Conservation (phyloP, 2,113 vertebrate species). For the Hymenochirus boettgeri region DNA sequence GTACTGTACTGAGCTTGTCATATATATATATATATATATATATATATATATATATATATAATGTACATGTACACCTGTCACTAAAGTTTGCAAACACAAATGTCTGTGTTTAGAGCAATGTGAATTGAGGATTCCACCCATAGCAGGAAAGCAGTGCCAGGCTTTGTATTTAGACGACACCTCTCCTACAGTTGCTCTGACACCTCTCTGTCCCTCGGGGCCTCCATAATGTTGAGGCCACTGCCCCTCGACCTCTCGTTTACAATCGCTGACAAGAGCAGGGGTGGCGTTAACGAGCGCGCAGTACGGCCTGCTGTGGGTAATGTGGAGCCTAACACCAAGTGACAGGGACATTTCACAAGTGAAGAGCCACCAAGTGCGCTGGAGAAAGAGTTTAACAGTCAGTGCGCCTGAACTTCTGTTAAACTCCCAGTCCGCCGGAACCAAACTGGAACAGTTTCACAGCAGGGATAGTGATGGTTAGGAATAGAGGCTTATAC, state of each 20-base stretch:
- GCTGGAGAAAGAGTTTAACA: conserved; percentile 43
- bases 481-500: too few relatives aligned
- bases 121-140: too few relatives aligned
- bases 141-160: neutral
- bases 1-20: too few relatives aligned
- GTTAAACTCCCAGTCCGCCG: conserved; percentile 17
- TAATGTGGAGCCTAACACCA: conserved; percentile 43
- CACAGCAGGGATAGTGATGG: too few relatives aligned
- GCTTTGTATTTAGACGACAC: neutral
- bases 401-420: conserved; percentile 39
- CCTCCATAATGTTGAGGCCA: conserved; percentile 30
- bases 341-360: conserved; percentile 44
- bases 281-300: conserved; percentile 40
- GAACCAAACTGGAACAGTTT: neutral
- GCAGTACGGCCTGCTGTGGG: conserved; percentile 20
- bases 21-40: too few relatives aligned
- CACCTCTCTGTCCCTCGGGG: conserved; percentile 31
- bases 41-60: too few relatives aligned
- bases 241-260: conserved; percentile 42
- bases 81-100: too few relatives aligned
- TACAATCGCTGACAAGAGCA: conserved; percentile 41
- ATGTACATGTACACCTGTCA: too few relatives aligned
- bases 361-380: conserved; percentile 38
- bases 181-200: conserved; percentile 18
- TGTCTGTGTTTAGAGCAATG: too few relatives aligned